These are phyloP conservation scores for Xanthostigma xanthostigma DNA, from an alignment of 2,888 invertebrate species.

Conservation along the genomic window DNA sequence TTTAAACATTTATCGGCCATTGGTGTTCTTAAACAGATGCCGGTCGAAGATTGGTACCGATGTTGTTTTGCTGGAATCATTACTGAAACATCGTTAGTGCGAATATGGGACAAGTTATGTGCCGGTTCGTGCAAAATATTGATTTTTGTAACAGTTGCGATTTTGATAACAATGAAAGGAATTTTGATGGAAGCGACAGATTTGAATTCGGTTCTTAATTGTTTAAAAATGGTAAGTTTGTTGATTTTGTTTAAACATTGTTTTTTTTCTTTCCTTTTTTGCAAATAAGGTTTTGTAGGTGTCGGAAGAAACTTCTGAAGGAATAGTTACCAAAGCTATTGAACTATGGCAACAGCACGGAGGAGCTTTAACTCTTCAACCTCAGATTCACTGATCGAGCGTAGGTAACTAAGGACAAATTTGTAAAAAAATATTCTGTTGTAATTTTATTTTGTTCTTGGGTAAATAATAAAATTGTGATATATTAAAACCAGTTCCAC, in stretches of 20 bases:
- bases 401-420: too few species aligned
- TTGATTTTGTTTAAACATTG: not conserved
- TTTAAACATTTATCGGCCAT: slow-evolving; percentile 53
- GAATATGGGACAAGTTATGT: slow-evolving; percentile 81
- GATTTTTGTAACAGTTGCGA: slow-evolving; percentile 59
- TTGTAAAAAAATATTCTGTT: too few species aligned
- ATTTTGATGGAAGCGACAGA: slow-evolving; percentile 46
- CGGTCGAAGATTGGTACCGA: slow-evolving; percentile 64
- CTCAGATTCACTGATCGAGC: not conserved
- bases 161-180: slow-evolving; percentile 53
- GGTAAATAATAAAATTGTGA: too few species aligned
- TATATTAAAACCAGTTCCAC: too few species aligned
- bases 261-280: slow-evolving; percentile 11
- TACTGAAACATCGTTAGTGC: slow-evolving; percentile 61
- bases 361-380: slow-evolving; percentile 30
- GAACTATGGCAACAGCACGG: slow-evolving; percentile 77
- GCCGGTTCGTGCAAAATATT: slow-evolving; percentile 74
- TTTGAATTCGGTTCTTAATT: slow-evolving; percentile 43
- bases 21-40: slow-evolving; percentile 45
- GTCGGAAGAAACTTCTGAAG: slow-evolving; percentile 64
- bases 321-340: slow-evolving; percentile 72
- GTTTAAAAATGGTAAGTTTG: slow-evolving; percentile 48
- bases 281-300: slow-evolving; percentile 36
- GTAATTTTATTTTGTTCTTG: too few species aligned
- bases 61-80: slow-evolving; percentile 72